Evolutionary conservation across 2,797 vertebrate genomes (phyloP).

Genomic region (Benthosema pterotum): DNA sequence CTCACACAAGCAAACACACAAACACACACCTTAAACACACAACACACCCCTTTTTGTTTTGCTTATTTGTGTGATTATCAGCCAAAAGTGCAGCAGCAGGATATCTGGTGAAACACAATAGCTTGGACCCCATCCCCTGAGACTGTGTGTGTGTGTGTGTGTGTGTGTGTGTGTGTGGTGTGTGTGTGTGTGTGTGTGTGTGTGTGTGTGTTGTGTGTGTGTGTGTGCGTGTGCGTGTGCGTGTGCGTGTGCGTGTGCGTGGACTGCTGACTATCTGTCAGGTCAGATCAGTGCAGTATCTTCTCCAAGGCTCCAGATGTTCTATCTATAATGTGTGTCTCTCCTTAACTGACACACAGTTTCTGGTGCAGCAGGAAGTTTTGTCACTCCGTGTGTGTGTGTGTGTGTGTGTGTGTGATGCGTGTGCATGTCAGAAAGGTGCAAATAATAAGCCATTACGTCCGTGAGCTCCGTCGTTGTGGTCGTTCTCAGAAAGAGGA

Average conservation of each 20-base stretch:
- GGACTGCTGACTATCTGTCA: background rate
- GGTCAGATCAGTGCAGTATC: too few relatives aligned
- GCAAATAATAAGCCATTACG: too few relatives aligned
- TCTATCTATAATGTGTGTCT: too few relatives aligned
- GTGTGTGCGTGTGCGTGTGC: constrained; percentile 18
- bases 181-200: background rate
- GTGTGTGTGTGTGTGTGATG: too few relatives aligned
- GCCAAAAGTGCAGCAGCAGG: constrained; percentile 68
- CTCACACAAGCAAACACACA: too few relatives aligned
- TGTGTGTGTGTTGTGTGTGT: constrained; percentile 1
- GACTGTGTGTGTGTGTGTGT: constrained; percentile 19
- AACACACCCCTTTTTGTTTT: constrained; percentile 68
- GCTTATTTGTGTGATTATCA: constrained; percentile 75
- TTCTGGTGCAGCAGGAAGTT: too few relatives aligned
- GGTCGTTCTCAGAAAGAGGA: too few relatives aligned
- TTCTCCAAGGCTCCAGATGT: too few relatives aligned
- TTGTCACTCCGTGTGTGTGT: background rate
- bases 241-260: too few relatives aligned
- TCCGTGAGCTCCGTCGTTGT: too few relatives aligned
- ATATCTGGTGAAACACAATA: constrained; percentile 80
- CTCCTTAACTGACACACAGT: too few relatives aligned
- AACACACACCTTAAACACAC: constrained; percentile 31
- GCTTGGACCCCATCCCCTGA: constrained; percentile 53
- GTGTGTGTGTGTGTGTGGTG: background rate
- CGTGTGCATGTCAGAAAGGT: too few relatives aligned